These are phyloP conservation scores for Cheiracanthium punctorium DNA, from an alignment of 2,888 invertebrate genomes.

Conservation along the genomic window DNA sequence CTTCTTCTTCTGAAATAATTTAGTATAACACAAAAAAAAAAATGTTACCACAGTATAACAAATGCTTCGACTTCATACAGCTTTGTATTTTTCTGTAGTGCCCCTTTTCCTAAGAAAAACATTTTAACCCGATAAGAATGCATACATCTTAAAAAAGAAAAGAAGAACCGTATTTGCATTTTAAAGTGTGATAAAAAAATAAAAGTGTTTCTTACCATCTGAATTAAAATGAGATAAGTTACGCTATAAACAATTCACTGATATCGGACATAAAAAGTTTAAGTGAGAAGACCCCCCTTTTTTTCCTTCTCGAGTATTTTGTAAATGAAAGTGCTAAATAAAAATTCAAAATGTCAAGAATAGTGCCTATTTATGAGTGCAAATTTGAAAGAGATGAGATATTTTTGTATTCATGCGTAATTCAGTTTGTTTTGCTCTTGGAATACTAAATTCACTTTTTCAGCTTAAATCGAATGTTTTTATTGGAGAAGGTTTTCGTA, in stretches of 20 bases:
- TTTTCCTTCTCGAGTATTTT: too few relatives aligned
- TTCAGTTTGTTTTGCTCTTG: background rate
- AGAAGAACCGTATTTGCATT: background rate
- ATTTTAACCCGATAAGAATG: too few relatives aligned
- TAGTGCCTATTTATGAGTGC: background rate
- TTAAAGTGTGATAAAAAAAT: background rate
- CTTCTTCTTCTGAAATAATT: too few relatives aligned
- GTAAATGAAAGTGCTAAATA: background rate
- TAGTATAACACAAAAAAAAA: too few relatives aligned
- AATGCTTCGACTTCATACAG: too few relatives aligned
- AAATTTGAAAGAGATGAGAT: background rate
- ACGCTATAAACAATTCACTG: background rate
- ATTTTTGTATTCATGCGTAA: background rate
- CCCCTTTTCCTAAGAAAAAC: too few relatives aligned
- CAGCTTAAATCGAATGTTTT: too few relatives aligned
- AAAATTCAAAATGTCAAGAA: background rate
- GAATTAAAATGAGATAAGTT: background rate
- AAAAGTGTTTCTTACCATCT: background rate
- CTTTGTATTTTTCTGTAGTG: too few relatives aligned
- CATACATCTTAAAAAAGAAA: background rate
- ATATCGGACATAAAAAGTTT: too few relatives aligned
- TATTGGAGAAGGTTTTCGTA: too few relatives aligned
- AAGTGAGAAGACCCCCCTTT: too few relatives aligned
- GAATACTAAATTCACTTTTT: background rate
- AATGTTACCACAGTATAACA: too few relatives aligned